phyloP scores from a whole-genome alignment of 2,888 invertebrate genomes.

The Neoitamus cyanurus region DNA sequence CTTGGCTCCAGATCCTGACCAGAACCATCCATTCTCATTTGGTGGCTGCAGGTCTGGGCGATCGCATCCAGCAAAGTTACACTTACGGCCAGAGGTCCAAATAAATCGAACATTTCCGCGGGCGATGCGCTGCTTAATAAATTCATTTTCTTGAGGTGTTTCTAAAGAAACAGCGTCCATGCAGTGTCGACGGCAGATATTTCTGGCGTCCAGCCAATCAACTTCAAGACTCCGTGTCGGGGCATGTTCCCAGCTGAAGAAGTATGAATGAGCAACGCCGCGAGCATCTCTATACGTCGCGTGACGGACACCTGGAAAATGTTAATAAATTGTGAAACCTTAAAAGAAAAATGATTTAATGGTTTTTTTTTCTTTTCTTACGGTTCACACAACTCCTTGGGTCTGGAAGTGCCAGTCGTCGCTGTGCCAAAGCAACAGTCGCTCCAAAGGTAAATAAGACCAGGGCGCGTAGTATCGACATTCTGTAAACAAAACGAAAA shows the following conservation, averaged over 20 bases:
- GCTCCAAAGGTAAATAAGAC: conserved; percentile 76
- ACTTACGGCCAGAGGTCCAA: conserved; percentile 92
- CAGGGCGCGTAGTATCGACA: conserved; percentile 61
- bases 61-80: conserved; percentile 91
- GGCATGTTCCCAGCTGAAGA: conserved; percentile 92
- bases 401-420: conserved; percentile 87
- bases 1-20: conserved; percentile 93
- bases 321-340: too few species aligned
- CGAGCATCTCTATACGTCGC: conserved; percentile 88
- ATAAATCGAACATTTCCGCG: conserved; percentile 84
- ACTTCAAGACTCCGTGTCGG: conserved; percentile 86
- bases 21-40: conserved; percentile 91
- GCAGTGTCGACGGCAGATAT: conserved; percentile 91
- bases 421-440: conserved; percentile 78
- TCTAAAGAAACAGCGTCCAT: conserved; percentile 94
- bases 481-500: conserved; percentile 36
- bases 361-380: conserved; percentile 69
- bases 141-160: conserved; percentile 91
- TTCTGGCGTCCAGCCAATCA: conserved; percentile 90
- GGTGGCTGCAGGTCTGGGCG: conserved; percentile 85
- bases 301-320: conserved; percentile 80
- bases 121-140: conserved; percentile 86
- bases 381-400: conserved; percentile 90
- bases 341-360: not conserved
- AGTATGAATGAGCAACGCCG: conserved; percentile 89